These are phyloP conservation scores for Abrostola triplasia DNA, from an alignment of 2,888 invertebrate species.

Conservation along the genomic window DNA sequence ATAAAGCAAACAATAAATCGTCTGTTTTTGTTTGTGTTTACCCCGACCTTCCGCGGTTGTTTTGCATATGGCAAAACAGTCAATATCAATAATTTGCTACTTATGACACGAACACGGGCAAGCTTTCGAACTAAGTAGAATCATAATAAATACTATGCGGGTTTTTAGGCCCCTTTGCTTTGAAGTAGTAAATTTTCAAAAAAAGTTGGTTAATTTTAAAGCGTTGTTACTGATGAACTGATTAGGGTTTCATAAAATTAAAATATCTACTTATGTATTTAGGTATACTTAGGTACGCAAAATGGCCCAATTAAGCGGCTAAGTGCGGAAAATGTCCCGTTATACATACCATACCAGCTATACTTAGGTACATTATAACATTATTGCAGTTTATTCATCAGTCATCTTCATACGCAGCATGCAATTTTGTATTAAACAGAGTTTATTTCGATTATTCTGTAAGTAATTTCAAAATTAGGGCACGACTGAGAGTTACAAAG, in stretches of 20 bases:
- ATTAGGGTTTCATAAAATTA: no score
- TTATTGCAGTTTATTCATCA: not conserved
- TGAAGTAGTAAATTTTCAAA: no score
- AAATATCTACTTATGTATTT: no score
- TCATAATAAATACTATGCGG: not conserved
- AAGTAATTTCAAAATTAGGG: constrained; percentile 21
- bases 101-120: not conserved
- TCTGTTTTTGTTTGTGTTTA: constrained; percentile 53
- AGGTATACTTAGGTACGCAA: no score
- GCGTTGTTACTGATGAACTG: no score
- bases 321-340: no score
- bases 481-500: constrained; percentile 9
- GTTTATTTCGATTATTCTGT: not conserved
- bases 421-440: not conserved
- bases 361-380: no score
- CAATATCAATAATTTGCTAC: not conserved
- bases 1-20: constrained; percentile 82
- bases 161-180: not conserved
- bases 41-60: constrained; percentile 9
- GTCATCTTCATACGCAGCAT: not conserved
- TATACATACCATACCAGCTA: no score
- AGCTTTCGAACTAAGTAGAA: not conserved
- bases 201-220: no score
- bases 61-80: not conserved
- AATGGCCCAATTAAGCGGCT: no score